Conservation (phyloP, 2,113 vertebrate genomes). For the Chamaetylas fuelleborni region DNA sequence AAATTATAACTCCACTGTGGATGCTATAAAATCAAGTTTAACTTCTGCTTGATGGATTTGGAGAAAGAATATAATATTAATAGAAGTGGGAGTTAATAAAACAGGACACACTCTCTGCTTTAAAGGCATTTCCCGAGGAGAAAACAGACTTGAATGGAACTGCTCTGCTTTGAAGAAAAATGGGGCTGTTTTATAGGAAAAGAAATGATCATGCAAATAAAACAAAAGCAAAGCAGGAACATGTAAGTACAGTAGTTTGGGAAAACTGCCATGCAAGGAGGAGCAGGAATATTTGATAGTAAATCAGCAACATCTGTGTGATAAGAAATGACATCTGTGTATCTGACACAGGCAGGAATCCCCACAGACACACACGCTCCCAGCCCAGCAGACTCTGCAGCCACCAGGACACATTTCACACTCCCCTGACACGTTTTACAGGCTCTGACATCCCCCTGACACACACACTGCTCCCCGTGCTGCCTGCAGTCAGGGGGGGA, state of each 20-base stretch:
- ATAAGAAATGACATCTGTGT: constrained; percentile 49
- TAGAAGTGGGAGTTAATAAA: constrained; percentile 59
- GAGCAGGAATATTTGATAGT: constrained; percentile 54
- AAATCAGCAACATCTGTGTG: constrained; percentile 58
- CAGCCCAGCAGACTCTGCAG: not conserved
- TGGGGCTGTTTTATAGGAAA: not conserved
- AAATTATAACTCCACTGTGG: constrained; percentile 59
- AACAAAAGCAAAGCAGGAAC: constrained; percentile 1
- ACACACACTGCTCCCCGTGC: not conserved
- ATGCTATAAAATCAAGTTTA: constrained; percentile 63
- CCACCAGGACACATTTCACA: not conserved
- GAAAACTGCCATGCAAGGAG: constrained; percentile 49
- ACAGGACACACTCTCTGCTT: constrained; percentile 35
- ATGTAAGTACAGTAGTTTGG: constrained; percentile 55
- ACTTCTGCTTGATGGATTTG: constrained; percentile 58
- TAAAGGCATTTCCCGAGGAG: constrained; percentile 36
- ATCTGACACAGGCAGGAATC: not conserved
- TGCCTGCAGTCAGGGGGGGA: rapidly evolving
- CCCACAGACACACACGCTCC: not conserved
- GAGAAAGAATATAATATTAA: constrained; percentile 59
- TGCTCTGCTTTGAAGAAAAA: constrained; percentile 33
- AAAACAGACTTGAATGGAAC: not conserved
- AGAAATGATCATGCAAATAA: not conserved
- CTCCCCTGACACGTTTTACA: not conserved
- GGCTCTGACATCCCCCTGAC: not conserved